phyloP scores from a whole-genome alignment of 2,113 vertebrate species.

The Solenodon paradoxus region DNA sequence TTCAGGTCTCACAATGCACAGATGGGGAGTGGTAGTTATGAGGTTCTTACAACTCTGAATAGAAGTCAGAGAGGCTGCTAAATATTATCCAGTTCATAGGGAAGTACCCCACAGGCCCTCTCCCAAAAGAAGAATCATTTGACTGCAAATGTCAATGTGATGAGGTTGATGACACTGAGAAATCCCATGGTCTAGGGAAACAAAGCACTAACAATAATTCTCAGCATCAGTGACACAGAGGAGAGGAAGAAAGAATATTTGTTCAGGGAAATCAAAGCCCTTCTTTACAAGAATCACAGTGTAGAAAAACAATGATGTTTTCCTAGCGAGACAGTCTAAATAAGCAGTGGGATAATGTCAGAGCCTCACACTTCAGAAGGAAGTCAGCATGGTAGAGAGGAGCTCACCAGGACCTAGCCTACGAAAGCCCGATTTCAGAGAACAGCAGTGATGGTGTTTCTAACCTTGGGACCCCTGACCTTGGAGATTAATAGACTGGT shows the following conservation, averaged over 20 bases:
- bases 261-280: background rate
- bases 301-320: background rate
- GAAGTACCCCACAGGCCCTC: too few relatives aligned
- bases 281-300: background rate
- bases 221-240: background rate
- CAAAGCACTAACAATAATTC: background rate
- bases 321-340: background rate
- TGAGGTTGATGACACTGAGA: background rate
- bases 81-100: background rate
- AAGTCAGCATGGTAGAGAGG: background rate
- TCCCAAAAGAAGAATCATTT: background rate
- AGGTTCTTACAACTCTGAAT: background rate
- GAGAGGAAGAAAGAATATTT: background rate
- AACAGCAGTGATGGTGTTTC: background rate
- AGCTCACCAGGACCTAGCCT: background rate
- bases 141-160: background rate
- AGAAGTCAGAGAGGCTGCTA: background rate
- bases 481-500: too few relatives aligned
- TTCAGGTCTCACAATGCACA: background rate
- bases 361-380: background rate
- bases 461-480: background rate
- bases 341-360: background rate
- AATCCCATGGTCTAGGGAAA: background rate
- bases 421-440: background rate
- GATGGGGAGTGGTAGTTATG: background rate